Conservation (phyloP, 1,140 invertebrate species). For the Diorhabda sublineata region DNA sequence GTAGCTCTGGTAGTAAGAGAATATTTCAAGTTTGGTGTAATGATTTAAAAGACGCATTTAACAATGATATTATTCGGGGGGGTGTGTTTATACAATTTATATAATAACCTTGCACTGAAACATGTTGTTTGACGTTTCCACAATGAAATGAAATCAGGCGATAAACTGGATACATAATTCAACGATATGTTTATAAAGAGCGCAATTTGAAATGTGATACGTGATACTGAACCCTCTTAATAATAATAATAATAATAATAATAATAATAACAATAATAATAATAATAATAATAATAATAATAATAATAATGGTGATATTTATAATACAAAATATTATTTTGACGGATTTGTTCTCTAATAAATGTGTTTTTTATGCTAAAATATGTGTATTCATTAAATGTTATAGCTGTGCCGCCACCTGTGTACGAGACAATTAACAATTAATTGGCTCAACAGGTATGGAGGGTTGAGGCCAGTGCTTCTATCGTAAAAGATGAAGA, state of each 20-base stretch:
- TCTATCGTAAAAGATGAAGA: no score
- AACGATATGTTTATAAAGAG: not conserved
- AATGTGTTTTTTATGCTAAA: no score
- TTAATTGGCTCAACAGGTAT: no score
- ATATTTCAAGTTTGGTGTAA: conserved; percentile 5
- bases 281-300: not conserved
- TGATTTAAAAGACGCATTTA: not conserved
- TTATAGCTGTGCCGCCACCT: no score
- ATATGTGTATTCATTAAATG: no score
- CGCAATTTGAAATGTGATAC: not conserved
- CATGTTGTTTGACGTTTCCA: not conserved
- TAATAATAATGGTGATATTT: no score
- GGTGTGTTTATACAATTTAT: not conserved
- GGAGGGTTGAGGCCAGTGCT: no score
- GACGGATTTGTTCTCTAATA: no score
- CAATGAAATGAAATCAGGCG: not conserved
- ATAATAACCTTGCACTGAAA: not conserved
- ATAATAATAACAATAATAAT: no score
- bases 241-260: not conserved
- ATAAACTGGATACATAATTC: not conserved
- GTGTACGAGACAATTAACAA: no score
- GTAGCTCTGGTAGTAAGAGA: no score
- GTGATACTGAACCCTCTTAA: not conserved
- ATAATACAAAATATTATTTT: no score
- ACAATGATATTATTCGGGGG: not conserved